Percentiles rank a stretch among this genome's conserved stretches.
These are phyloP conservation scores for Drosophila rellima DNA, from an alignment of 2,888 invertebrate genomes.

Conservation along the genomic window DNA sequence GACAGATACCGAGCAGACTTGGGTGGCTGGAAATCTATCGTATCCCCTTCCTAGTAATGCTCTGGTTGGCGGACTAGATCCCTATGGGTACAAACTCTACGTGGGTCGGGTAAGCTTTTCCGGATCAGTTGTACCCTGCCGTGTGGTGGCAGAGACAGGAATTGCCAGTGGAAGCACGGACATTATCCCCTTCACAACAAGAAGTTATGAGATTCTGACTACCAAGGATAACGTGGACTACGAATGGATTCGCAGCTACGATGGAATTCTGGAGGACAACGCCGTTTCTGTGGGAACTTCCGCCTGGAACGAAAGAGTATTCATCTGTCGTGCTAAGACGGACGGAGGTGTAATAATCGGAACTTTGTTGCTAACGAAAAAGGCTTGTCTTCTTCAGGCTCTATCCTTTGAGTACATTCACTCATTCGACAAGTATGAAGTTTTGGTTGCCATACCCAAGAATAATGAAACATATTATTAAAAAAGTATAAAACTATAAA, in stretches of 20 bases:
- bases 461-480: constrained; percentile 4
- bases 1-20: constrained; percentile 35
- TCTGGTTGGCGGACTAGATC: constrained; percentile 58
- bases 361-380: constrained; percentile 38
- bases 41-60: constrained; percentile 32
- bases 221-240: constrained; percentile 19
- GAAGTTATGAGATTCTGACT: constrained; percentile 46
- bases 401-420: constrained; percentile 19
- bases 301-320: not conserved
- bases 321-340: not conserved
- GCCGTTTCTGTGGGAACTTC: constrained; percentile 53
- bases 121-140: constrained; percentile 44
- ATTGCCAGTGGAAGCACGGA: constrained; percentile 42
- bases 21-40: constrained; percentile 54
- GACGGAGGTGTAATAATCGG: constrained; percentile 29
- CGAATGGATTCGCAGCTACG: constrained; percentile 56
- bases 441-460: constrained; percentile 28
- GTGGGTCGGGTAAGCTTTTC: constrained; percentile 46
- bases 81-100: constrained; percentile 52
- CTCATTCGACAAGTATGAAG: constrained; percentile 54
- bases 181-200: constrained; percentile 1
- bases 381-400: constrained; percentile 45
- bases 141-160: constrained; percentile 57
- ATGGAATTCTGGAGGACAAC: constrained; percentile 47
- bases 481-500: too few relatives aligned